phyloP scores from a whole-genome alignment of 2,888 invertebrate species.

The Chloroclystis v-ata region DNA sequence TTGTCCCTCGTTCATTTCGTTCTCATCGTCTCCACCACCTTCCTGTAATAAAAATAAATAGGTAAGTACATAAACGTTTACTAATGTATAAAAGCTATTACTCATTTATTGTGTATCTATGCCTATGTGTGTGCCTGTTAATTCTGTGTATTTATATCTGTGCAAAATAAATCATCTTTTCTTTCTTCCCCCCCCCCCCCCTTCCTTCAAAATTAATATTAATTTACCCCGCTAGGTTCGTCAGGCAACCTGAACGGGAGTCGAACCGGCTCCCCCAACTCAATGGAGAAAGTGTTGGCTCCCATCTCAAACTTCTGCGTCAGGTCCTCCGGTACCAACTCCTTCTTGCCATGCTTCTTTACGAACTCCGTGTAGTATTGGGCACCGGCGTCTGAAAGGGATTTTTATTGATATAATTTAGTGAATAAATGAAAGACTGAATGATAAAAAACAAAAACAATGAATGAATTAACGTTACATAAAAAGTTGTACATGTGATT shows the following conservation, averaged over 20 bases:
- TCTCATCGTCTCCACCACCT: constrained; percentile 51
- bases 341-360: constrained; percentile 59
- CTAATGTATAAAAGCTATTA: too few relatives aligned
- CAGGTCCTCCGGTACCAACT: constrained; percentile 53
- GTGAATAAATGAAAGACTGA: neutral
- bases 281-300: constrained; percentile 65
- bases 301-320: constrained; percentile 70
- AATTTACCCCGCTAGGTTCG: constrained; percentile 51
- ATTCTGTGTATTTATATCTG: too few relatives aligned
- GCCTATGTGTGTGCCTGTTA: too few relatives aligned
- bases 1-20: constrained; percentile 43
- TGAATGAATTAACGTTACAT: too few relatives aligned
- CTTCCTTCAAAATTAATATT: too few relatives aligned
- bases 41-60: too few relatives aligned
- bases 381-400: constrained; percentile 52
- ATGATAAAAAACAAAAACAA: too few relatives aligned
- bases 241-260: constrained; percentile 61
- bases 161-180: too few relatives aligned
- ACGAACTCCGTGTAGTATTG: constrained; percentile 62
- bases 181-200: too few relatives aligned
- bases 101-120: too few relatives aligned
- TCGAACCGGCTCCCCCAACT: constrained; percentile 51
- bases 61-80: too few relatives aligned
- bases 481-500: constrained; percentile 69
- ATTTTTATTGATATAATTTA: too few relatives aligned